These are phyloP conservation scores for Otolemur garnettii DNA, from an alignment of 2,113 vertebrate species.

Conservation along the genomic window DNA sequence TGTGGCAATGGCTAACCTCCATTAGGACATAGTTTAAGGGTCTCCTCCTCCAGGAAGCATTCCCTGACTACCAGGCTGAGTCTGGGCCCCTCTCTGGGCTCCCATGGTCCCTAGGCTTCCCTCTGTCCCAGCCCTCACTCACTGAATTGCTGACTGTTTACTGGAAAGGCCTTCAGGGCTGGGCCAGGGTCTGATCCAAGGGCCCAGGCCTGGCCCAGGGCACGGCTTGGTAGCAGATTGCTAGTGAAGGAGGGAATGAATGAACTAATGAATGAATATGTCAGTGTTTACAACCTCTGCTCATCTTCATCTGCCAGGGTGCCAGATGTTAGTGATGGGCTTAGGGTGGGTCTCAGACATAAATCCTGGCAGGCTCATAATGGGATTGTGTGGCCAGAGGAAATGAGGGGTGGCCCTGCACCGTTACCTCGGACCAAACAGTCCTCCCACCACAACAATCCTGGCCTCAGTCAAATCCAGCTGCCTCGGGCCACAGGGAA, in stretches of 20 bases:
- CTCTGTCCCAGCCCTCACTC: not conserved
- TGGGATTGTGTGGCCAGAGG: constrained; percentile 44
- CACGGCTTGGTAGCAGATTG: not conserved
- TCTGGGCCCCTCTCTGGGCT: not conserved
- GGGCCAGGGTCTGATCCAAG: not conserved
- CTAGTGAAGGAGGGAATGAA: constrained; percentile 14
- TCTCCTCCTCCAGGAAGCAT: not conserved
- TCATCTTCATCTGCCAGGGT: constrained; percentile 34
- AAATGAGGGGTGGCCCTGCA: not conserved
- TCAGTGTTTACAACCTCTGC: not conserved
- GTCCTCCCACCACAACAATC: not conserved
- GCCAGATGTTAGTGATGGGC: constrained; percentile 63
- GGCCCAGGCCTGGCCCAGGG: not conserved
- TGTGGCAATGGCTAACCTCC: not conserved
- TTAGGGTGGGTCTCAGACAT: constrained; percentile 54
- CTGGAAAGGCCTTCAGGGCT: not conserved
- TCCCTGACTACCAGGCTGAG: not conserved
- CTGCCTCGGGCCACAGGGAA: not conserved
- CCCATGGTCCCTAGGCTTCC: not conserved
- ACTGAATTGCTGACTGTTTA: not conserved
- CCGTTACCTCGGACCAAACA: not conserved
- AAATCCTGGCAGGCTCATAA: constrained; percentile 58
- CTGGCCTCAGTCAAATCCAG: not conserved
- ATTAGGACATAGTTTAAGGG: not conserved
- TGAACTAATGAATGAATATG: not conserved